Percentiles rank a stretch among this genome's conserved stretches.
phyloP scores from a whole-genome alignment of 1,140 invertebrate species.

The Idris sp. region DNA sequence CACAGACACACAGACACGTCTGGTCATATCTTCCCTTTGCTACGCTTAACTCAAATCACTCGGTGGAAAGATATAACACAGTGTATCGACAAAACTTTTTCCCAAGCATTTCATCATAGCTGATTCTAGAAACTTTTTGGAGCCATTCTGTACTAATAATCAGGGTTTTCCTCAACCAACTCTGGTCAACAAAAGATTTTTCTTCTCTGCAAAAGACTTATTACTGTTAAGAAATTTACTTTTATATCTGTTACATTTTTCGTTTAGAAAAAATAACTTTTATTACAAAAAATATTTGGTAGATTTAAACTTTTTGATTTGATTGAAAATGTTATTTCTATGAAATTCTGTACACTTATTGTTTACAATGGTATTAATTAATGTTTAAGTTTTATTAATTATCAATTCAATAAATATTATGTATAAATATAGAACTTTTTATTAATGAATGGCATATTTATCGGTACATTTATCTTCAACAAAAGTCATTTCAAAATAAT shows the following conservation, averaged over 20 bases:
- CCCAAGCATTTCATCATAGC: slow-evolving; percentile 21
- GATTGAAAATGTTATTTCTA: too few species aligned
- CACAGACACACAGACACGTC: slow-evolving; percentile 4
- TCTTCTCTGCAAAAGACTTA: slow-evolving; percentile 28
- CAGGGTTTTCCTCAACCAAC: slow-evolving; percentile 22
- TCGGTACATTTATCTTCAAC: neutral
- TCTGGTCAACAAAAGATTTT: slow-evolving; percentile 33
- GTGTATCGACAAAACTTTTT: slow-evolving; percentile 45
- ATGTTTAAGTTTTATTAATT: too few species aligned
- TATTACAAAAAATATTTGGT: too few species aligned
- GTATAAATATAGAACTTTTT: too few species aligned
- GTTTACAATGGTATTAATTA: too few species aligned
- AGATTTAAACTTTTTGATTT: too few species aligned
- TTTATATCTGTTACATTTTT: too few species aligned
- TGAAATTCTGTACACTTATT: too few species aligned
- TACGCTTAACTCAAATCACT: slow-evolving; percentile 23
- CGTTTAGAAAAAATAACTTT: too few species aligned
- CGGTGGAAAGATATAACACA: slow-evolving; percentile 43
- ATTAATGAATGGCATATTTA: too few species aligned
- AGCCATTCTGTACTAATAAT: slow-evolving; percentile 43
- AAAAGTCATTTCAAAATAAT: slow-evolving; percentile 1
- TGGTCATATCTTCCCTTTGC: slow-evolving; percentile 12
- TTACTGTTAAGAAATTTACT: slow-evolving; percentile 20
- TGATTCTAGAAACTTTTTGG: slow-evolving; percentile 28
- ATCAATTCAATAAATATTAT: too few species aligned